Evolutionary conservation across 2,888 invertebrate genomes (phyloP).

Genomic region (Trypoxylon attenuatum): DNA sequence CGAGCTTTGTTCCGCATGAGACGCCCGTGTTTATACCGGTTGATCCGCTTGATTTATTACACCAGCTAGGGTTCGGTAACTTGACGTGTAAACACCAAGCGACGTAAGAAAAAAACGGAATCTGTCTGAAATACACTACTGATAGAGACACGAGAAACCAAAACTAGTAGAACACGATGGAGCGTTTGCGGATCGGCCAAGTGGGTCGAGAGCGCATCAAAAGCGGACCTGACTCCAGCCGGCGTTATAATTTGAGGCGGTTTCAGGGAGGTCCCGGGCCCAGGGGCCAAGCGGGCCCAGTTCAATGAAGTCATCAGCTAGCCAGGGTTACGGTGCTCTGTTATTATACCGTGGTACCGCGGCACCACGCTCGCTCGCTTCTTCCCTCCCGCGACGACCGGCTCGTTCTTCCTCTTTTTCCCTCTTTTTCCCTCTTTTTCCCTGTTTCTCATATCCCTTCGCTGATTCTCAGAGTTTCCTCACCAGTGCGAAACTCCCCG

Average conservation of each 20-base stretch:
- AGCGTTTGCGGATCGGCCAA: constrained; percentile 22
- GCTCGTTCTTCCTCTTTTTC: no score
- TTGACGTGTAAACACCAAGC: no score
- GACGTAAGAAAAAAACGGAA: background rate
- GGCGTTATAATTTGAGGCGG: constrained; percentile 74
- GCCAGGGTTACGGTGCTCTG: constrained; percentile 69
- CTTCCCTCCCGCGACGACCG: constrained; percentile 31
- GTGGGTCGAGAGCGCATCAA: constrained; percentile 66
- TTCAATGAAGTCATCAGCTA: constrained; percentile 75
- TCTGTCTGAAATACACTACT: constrained; percentile 18
- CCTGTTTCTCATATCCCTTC: no score
- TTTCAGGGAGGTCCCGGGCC: constrained; percentile 73
- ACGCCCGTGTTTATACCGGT: constrained; percentile 36
- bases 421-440: no score
- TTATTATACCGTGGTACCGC: constrained; percentile 74
- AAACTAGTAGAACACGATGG: no score
- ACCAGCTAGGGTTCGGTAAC: no score
- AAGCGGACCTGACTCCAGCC: constrained; percentile 62
- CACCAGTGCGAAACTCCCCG: no score
- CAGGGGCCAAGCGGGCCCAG: constrained; percentile 58
- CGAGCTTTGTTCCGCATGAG: constrained; percentile 29
- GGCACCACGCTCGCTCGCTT: constrained; percentile 65
- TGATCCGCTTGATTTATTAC: constrained; percentile 41
- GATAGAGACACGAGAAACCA: background rate
- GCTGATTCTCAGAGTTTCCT: no score